phyloP scores from a whole-genome alignment of 2,888 invertebrate genomes.

The Netelia fuscicornis region DNA sequence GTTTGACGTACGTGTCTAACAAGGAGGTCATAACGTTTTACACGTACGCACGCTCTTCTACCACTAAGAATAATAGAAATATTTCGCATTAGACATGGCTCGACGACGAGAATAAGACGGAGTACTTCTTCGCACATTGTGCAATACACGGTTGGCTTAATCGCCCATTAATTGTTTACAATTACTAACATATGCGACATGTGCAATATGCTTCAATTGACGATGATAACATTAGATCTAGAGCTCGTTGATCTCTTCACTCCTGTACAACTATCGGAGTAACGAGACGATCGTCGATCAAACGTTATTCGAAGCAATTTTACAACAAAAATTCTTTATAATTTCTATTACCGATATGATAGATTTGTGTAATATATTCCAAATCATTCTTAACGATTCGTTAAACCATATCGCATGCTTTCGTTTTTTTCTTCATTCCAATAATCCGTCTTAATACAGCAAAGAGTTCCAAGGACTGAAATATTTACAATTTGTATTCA shows the following conservation, averaged over 20 bases:
- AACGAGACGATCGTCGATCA: not conserved
- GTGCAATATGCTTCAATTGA: slow-evolving; percentile 53
- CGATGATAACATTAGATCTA: slow-evolving; percentile 59
- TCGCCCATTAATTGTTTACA: slow-evolving; percentile 65
- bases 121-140: not conserved
- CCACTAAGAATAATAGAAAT: not conserved
- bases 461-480: slow-evolving; percentile 7
- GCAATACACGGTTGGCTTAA: slow-evolving; percentile 39
- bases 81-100: slow-evolving; percentile 1
- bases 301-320: not conserved
- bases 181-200: slow-evolving; percentile 61
- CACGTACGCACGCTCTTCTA: not conserved
- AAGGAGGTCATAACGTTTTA: not conserved
- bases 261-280: no score
- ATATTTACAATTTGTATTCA: slow-evolving; percentile 28
- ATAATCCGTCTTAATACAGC: no score
- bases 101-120: slow-evolving; percentile 17
- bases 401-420: no score
- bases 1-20: slow-evolving; percentile 11
- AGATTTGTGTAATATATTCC: no score
- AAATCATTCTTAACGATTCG: no score
- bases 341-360: no score
- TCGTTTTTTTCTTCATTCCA: no score
- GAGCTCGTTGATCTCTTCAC: slow-evolving; percentile 50
- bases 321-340: not conserved